Evolutionary conservation across 2,113 vertebrate genomes (phyloP), one percentile per base, ranked within the genome.

Genomic region (Butorides virescens): DNA sequence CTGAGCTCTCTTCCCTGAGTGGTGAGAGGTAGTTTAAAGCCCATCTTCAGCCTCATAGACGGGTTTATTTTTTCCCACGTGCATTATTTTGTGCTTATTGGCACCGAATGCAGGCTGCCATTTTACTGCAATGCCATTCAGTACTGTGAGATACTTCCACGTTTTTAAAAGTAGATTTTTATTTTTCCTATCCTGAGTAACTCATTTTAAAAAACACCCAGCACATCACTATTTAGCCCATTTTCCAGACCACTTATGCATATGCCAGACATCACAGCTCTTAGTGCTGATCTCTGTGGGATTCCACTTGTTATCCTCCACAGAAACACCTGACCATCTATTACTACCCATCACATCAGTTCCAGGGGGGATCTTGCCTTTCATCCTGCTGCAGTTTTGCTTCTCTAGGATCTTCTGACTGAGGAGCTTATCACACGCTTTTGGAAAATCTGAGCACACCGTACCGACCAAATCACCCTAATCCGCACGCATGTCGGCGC

Each of bases 351-450:
- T 90, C 71, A 82, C 53, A 86, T 65, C 30, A 70, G 66, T 72
- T 86, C 75, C 82, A 76, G 71, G 42, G 63, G 59, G 37, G 72
- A 83, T 49, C 53, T 73, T 97, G 46, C 88, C 63, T 92, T 96
- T 95, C 92, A 92, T 90, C 75, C 42, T 73, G 75, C 39, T 77
- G 39, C 71, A 70, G 55, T 76, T 90, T 82, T 73, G n/a, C 49
- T 90, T 92, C 79, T 90, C 92, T 83, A 88, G 67, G 67, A 39
- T 88, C 75, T 86, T 92, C 44, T 0, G 0, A 56, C 56, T 63
- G 65, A 93, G 56, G 22, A 94, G 90, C 44, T 96, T 91, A 93
- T 71, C 90, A 87, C 59, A 93, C 91, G 77, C 87, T 90, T 90
- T 71, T 74, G 70, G 70, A 87, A 94, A 95, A 93, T 67, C 81